Evolutionary conservation across 1,140 invertebrate genomes (phyloP).

Genomic region (Wiebesia pumilae): DNA sequence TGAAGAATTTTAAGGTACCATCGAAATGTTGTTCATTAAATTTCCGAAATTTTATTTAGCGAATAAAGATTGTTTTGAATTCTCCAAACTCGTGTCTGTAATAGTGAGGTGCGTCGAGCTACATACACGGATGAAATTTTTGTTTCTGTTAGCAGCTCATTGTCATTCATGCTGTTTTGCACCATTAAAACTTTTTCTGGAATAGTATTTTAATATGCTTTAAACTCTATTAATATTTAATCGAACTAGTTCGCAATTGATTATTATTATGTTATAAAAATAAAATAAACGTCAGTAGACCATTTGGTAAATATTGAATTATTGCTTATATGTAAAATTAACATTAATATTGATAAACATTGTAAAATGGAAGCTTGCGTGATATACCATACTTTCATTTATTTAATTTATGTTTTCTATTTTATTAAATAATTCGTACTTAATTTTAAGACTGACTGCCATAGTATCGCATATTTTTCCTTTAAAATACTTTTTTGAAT

Average conservation of each 20-base stretch:
- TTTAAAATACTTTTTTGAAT: background rate
- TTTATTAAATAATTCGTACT: background rate
- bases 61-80: background rate
- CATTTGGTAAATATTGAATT: background rate
- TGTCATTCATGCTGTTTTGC: background rate
- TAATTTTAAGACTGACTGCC: background rate
- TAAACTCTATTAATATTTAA: background rate
- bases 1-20: background rate
- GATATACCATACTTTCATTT: no score
- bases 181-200: background rate
- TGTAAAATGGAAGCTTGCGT: no score
- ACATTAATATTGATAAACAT: no score
- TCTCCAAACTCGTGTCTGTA: background rate
- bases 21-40: constrained; percentile 19
- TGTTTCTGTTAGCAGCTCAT: background rate
- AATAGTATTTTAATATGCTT: background rate
- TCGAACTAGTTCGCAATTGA: background rate
- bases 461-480: no score
- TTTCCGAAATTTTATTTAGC: background rate
- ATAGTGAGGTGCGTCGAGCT: background rate
- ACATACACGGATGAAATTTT: background rate
- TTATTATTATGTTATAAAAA: background rate
- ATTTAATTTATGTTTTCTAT: background rate
- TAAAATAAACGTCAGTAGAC: background rate
- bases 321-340: background rate